These are phyloP conservation scores for Halcyon leucocephala DNA, from an alignment of 2,797 vertebrate species.

Conservation along the genomic window DNA sequence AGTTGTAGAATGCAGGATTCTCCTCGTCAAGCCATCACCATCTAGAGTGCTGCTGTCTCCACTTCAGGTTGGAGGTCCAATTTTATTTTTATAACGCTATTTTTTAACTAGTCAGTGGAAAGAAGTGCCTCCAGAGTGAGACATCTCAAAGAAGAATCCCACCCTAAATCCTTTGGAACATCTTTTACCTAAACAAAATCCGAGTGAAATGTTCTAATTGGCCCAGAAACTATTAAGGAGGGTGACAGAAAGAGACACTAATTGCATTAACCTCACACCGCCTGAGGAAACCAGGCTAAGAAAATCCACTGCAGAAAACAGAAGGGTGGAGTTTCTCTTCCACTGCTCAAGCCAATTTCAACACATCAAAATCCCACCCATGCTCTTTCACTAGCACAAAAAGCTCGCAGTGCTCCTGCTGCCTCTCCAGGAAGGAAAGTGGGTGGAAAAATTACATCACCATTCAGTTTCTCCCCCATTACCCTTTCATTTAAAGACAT, in stretches of 20 bases:
- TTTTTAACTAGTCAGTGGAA: neutral
- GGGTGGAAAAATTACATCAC: slow-evolving; percentile 34
- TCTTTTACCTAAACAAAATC: neutral
- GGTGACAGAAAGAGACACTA: neutral
- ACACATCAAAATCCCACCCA: slow-evolving; percentile 39
- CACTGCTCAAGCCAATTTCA: slow-evolving; percentile 40
- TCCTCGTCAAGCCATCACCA: neutral
- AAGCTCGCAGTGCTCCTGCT: neutral
- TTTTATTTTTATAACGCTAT: neutral
- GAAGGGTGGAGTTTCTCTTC: slow-evolving; percentile 38
- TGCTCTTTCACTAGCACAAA: neutral
- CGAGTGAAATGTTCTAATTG: neutral
- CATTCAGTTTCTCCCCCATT: neutral
- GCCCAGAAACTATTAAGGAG: neutral
- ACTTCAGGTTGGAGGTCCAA: neutral
- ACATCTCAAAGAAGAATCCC: neutral
- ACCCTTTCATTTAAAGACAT: neutral
- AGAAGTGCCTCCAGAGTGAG: neutral
- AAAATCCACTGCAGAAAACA: neutral
- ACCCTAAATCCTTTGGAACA: slow-evolving; percentile 10
- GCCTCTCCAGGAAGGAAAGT: slow-evolving; percentile 26
- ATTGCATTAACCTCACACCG: neutral
- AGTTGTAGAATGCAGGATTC: neutral
- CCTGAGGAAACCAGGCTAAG: neutral
- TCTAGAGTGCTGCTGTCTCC: neutral